These are phyloP conservation scores for Sclerodermus sp. DNA, from an alignment of 2,888 invertebrate species.

Conservation along the genomic window DNA sequence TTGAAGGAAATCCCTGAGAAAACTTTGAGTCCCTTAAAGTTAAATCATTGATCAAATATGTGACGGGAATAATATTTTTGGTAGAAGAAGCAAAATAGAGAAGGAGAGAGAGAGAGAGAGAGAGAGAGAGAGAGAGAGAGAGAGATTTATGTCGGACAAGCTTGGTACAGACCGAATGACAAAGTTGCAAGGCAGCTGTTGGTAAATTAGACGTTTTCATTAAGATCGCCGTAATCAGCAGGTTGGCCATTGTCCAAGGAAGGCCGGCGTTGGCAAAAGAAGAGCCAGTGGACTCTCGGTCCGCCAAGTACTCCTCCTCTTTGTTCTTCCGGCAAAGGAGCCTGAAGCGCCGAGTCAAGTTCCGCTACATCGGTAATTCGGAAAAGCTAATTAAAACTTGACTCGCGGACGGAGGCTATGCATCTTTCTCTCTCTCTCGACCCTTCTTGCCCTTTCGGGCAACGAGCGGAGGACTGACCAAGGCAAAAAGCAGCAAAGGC, in stretches of 20 bases:
- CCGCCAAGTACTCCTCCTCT: slow-evolving; percentile 23
- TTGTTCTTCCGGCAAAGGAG: slow-evolving; percentile 43
- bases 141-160: slow-evolving; percentile 10
- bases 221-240: slow-evolving; percentile 40
- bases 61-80: too few relatives aligned
- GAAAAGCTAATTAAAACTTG: slow-evolving; percentile 56
- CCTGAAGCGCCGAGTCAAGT: slow-evolving; percentile 39
- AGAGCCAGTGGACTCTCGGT: slow-evolving; percentile 9
- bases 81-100: too few relatives aligned
- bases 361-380: slow-evolving; percentile 53
- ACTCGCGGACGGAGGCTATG: slow-evolving; percentile 34
- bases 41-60: too few relatives aligned
- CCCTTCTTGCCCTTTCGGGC: slow-evolving; percentile 29
- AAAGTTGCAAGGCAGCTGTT: neutral
- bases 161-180: neutral
- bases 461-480: slow-evolving; percentile 31
- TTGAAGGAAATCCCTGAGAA: too few relatives aligned
- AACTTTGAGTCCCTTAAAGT: too few relatives aligned
- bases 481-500: too few relatives aligned
- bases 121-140: slow-evolving; percentile 24
- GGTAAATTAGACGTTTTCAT: slow-evolving; percentile 32
- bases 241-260: slow-evolving; percentile 45
- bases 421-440: slow-evolving; percentile 11
- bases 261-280: slow-evolving; percentile 8
- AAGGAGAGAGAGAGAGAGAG: too few relatives aligned